Base-by-base conservation (phyloP, 2,113 vertebrate genomes). In the Rattus rattus region DNA sequence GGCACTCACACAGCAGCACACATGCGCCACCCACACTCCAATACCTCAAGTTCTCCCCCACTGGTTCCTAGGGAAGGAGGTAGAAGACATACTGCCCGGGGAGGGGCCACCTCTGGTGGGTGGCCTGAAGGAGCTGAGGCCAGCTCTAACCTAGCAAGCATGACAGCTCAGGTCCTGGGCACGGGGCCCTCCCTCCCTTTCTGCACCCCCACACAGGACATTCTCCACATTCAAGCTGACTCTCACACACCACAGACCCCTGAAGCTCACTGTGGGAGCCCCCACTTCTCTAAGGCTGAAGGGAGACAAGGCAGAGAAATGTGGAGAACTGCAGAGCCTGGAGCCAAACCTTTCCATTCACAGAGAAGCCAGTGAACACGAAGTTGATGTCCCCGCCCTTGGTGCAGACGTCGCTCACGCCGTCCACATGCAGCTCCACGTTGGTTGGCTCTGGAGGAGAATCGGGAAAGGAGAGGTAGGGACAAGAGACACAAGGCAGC, bases 311-410 rank as follows among this genome's bases (percentile, higher is more conserved):
- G 67, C 36, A 56, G n/a, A 77, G 79, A 12, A 49, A 26, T n/a
- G 0, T 2, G 10, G 28, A 79, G 28, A 94, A 97, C 33, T 77
- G 39, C 77, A 33, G 59, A 12, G 16, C 72, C 92, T 20, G 8
- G n/a, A 95, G 5, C 8, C 98, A 97, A 49, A 99, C 99, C 99
- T 98, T 99, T 98, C 99, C 99, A 0, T 99, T 99, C 93, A 99
- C 99, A 0, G 99, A 99, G 97, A 99, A 99, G 10, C 99, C 99
- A 0, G 99, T 99, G 97, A 99, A 99, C 77, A 99, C 99, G 85
- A 99, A 99, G 98, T 99, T 99, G 97, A 99, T 99, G 98, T 99
- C 99, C 30, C 99, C 99, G 90, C 99, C 99, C 98, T 99, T 99
- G 0, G 99, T 99, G 98, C 99, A 99, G 97, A 99, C 99, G 97